A percentile compares a stretch with the other conserved stretches of the same genome.
Evolutionary conservation across 1,140 invertebrate genomes (phyloP).

Genomic region (Yoshiicerus persimilis): DNA sequence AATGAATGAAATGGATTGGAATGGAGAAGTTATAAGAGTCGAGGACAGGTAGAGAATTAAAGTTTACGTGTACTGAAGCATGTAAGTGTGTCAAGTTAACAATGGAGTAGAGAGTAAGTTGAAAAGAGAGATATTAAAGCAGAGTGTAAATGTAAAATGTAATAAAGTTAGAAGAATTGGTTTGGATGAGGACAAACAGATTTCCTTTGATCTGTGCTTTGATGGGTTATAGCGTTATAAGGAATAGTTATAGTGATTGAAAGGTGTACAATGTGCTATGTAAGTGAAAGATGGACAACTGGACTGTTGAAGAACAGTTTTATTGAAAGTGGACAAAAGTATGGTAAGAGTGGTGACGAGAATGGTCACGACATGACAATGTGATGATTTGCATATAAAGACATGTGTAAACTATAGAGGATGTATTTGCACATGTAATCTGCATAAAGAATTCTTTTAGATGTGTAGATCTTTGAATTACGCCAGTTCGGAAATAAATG

Average conservation of each 20-base stretch:
- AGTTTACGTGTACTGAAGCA: neutral
- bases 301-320: too few relatives aligned
- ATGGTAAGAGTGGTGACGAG: neutral
- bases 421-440: neutral
- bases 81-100: neutral
- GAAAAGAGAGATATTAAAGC: neutral
- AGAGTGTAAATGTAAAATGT: neutral
- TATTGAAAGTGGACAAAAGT: neutral
- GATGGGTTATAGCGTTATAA: too few relatives aligned
- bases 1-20: neutral
- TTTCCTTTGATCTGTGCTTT: neutral
- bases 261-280: neutral
- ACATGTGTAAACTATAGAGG: neutral
- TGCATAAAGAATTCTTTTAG: neutral
- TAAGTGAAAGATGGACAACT: neutral
- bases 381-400: neutral
- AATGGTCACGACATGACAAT: conserved; percentile 2
- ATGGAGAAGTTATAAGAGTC: neutral
- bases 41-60: neutral
- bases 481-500: neutral
- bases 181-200: neutral
- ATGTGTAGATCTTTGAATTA: too few relatives aligned
- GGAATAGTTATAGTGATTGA: too few relatives aligned
- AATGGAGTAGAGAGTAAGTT: too few relatives aligned
- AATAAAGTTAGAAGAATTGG: neutral